phyloP scores from a whole-genome alignment of 2,113 vertebrate species.

The Cynoglossus semilaevis region DNA sequence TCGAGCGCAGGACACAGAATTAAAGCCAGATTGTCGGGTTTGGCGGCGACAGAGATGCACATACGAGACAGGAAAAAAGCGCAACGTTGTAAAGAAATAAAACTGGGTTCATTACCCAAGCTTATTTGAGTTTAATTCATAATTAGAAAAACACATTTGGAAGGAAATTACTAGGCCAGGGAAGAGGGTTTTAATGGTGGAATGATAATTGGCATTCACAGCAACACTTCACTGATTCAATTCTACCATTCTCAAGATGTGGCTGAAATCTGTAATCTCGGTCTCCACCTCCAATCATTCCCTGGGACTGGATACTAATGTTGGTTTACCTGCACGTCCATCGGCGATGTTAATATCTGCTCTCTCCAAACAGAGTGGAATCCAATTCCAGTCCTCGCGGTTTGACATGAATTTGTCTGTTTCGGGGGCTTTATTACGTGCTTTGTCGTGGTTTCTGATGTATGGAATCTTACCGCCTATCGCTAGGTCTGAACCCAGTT shows the following conservation, averaged over 20 bases:
- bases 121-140: slow-evolving; percentile 69
- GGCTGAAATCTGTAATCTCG: slow-evolving; percentile 53
- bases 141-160: slow-evolving; percentile 70
- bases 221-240: slow-evolving; percentile 57
- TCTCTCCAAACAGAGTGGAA: slow-evolving; percentile 16
- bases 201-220: slow-evolving; percentile 65
- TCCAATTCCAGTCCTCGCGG: not conserved
- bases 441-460: slow-evolving; percentile 22
- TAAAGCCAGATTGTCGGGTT: slow-evolving; percentile 9
- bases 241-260: slow-evolving; percentile 50
- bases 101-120: slow-evolving; percentile 60
- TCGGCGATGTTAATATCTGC: slow-evolving; percentile 3
- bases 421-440: not conserved
- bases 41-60: not conserved
- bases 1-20: slow-evolving; percentile 12
- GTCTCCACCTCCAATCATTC: slow-evolving; percentile 30
- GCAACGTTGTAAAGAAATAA: slow-evolving; percentile 24
- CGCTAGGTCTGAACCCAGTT: not conserved
- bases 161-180: slow-evolving; percentile 58
- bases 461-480: slow-evolving; percentile 9
- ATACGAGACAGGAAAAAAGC: slow-evolving; percentile 28
- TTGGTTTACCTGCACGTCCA: slow-evolving; percentile 12
- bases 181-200: slow-evolving; percentile 61
- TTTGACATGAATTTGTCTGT: slow-evolving; percentile 3
- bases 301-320: slow-evolving; percentile 9